Conservation (phyloP, 2,888 invertebrate genomes). For the Synergus japonicus region DNA sequence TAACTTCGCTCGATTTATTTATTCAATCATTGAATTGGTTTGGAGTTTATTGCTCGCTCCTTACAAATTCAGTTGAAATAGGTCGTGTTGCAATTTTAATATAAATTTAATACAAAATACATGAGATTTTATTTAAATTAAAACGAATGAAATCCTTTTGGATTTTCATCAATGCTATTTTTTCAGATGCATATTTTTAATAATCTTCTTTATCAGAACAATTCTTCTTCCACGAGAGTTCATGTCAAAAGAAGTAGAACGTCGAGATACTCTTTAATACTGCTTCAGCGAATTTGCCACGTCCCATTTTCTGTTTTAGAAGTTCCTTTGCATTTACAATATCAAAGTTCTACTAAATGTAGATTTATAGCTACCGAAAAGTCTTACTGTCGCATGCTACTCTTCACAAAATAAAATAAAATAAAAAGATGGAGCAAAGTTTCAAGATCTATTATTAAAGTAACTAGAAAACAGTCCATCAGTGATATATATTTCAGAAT, state of each 20-base stretch:
- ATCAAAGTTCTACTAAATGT: conserved; percentile 31
- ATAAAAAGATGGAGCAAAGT: background rate
- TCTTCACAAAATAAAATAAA: background rate
- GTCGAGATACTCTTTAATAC: conserved; percentile 21
- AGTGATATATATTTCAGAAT: too few species aligned
- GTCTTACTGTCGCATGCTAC: background rate
- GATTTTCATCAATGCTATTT: background rate
- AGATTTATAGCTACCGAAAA: background rate
- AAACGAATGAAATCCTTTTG: background rate
- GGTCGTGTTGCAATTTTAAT: background rate
- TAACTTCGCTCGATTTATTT: background rate
- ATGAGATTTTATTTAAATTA: background rate
- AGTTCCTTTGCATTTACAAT: conserved; percentile 13
- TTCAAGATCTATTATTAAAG: background rate
- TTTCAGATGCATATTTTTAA: background rate
- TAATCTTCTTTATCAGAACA: conserved; percentile 23
- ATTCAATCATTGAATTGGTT: background rate
- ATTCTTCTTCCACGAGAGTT: conserved; percentile 18
- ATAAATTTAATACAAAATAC: background rate
- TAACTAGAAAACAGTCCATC: background rate
- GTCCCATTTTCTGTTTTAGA: conserved; percentile 37
- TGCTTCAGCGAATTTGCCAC: conserved; percentile 11
- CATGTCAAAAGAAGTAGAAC: conserved; percentile 39
- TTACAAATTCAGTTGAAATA: background rate
- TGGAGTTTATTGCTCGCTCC: background rate